Percentiles rank a stretch among this genome's conserved stretches.
phyloP scores from a whole-genome alignment of 2,113 vertebrate genomes.

The Glaucomys volans region DNA sequence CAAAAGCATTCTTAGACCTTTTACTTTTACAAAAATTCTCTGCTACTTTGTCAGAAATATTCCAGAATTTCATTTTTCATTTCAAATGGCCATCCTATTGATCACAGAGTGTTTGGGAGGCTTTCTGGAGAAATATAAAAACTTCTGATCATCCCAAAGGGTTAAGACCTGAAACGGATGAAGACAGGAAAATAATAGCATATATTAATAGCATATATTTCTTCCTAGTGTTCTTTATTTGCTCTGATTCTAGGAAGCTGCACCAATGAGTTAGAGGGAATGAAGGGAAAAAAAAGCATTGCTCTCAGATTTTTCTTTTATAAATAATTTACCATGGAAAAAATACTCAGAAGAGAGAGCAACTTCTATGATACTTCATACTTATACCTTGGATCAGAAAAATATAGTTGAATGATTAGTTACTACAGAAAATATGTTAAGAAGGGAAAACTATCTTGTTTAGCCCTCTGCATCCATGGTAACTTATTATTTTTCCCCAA shows the following conservation, averaged over 20 bases:
- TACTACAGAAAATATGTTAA: background rate
- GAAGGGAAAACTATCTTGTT: background rate
- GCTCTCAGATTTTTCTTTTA: constrained; percentile 7
- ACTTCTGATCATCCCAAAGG: background rate
- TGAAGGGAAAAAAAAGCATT: background rate
- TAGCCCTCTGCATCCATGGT: background rate
- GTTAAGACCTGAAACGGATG: background rate
- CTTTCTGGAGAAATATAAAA: background rate
- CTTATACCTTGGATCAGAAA: background rate
- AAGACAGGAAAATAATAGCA: background rate
- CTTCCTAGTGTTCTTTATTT: background rate
- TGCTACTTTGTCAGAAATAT: background rate
- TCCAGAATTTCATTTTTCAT: background rate
- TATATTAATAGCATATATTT: constrained; percentile 15
- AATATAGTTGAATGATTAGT: background rate
- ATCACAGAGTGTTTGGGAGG: background rate
- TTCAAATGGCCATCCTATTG: constrained; percentile 15
- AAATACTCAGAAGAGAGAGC: background rate
- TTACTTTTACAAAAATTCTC: constrained; percentile 10
- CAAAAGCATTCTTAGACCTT: background rate
- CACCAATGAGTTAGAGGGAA: background rate
- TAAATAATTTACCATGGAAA: constrained; percentile 29
- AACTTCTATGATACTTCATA: background rate
- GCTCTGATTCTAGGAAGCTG: background rate
- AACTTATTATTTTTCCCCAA: background rate